phyloP scores from a whole-genome alignment of 2,797 vertebrate species.

The Eulemur rubriventer region DNA sequence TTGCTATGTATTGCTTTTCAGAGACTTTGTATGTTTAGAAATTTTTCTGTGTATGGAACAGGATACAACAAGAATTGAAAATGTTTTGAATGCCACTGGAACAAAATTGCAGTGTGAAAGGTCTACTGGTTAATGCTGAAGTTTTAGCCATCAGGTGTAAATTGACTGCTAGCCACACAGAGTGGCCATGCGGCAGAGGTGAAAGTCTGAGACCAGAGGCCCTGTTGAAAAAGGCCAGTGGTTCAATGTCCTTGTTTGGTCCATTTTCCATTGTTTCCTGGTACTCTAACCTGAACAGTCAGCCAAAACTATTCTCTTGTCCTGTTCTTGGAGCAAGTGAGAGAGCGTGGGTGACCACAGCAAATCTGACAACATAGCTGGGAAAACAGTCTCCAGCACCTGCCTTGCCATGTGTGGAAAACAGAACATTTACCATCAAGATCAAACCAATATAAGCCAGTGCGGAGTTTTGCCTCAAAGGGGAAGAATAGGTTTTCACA shows the following conservation, averaged over 20 bases:
- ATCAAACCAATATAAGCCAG: not conserved
- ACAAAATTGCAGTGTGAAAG: not conserved
- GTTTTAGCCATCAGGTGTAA: slow-evolving; percentile 67
- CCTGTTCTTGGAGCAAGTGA: not conserved
- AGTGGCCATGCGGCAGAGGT: not conserved
- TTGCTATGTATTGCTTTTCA: not conserved
- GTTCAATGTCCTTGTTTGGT: not conserved
- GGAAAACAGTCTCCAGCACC: not conserved
- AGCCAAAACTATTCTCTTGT: too few species aligned
- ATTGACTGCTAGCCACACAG: not conserved
- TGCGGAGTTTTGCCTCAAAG: not conserved
- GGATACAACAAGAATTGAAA: not conserved
- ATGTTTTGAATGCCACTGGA: not conserved
- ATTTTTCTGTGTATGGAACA: not conserved
- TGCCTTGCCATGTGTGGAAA: not conserved
- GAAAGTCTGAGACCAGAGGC: not conserved
- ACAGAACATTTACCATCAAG: not conserved
- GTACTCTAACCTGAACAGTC: not conserved
- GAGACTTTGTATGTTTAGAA: not conserved
- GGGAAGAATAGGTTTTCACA: not conserved
- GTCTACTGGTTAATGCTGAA: not conserved
- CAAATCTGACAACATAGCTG: not conserved
- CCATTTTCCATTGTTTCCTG: not conserved
- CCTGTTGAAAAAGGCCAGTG: not conserved
- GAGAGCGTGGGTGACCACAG: not conserved